Evolutionary conservation across 2,113 vertebrate species (phyloP).

Genomic region (Saccopteryx leptura): DNA sequence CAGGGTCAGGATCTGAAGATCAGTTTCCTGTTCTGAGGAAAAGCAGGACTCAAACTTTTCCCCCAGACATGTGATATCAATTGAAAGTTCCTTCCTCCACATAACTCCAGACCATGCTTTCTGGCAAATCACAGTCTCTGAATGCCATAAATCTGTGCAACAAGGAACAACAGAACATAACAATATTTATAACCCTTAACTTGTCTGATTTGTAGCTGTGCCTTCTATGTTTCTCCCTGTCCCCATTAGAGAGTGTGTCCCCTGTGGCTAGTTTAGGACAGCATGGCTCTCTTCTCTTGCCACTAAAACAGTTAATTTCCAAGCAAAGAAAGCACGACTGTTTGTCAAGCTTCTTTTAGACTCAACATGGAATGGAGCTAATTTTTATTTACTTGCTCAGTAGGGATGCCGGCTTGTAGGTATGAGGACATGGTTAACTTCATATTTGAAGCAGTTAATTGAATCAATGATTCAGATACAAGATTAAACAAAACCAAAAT

Average conservation of each 20-base stretch:
- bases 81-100: not conserved
- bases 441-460: not conserved
- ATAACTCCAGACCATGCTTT: not conserved
- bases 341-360: not conserved
- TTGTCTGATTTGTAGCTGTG: not conserved
- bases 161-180: not conserved
- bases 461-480: not conserved
- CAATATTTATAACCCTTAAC: not conserved
- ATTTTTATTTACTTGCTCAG: not conserved
- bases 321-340: not conserved
- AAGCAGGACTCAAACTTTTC: not conserved
- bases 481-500: slow-evolving; percentile 33
- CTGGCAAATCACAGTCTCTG: not conserved
- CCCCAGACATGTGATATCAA: not conserved
- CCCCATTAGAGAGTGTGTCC: not conserved
- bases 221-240: too few species aligned
- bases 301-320: not conserved
- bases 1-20: not conserved
- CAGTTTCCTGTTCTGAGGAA: not conserved
- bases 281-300: not conserved
- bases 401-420: not conserved
- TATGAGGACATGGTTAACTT: not conserved
- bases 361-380: too few species aligned
- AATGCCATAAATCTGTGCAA: not conserved
- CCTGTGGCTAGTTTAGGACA: not conserved